A percentile compares a stretch with the other conserved stretches of the same genome.
Conservation (phyloP, 2,113 vertebrate species). For the Taxidea taxus region DNA sequence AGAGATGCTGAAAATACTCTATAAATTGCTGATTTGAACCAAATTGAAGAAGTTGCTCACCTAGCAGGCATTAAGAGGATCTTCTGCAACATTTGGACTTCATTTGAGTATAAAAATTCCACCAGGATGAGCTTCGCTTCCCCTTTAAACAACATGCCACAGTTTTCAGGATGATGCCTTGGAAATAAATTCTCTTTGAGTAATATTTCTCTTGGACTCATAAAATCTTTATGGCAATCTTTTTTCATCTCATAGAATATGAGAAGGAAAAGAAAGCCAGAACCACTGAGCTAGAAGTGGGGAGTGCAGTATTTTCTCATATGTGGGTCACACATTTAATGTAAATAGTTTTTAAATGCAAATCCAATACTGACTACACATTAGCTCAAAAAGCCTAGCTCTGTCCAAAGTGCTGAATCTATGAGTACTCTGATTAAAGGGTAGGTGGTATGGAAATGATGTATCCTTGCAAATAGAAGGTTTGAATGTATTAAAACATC, state of each 20-base stretch:
- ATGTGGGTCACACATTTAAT: slow-evolving; percentile 49
- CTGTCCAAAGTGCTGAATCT: slow-evolving; percentile 68
- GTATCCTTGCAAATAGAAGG: not conserved
- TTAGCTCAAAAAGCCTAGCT: not conserved
- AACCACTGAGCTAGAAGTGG: slow-evolving; percentile 29
- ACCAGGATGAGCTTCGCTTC: slow-evolving; percentile 28
- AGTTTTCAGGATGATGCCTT: slow-evolving; percentile 48
- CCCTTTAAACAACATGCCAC: slow-evolving; percentile 50
- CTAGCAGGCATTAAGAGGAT: slow-evolving; percentile 4
- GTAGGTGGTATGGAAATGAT: slow-evolving; percentile 40
- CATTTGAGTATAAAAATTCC: slow-evolving; percentile 17
- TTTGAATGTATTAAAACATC: not conserved
- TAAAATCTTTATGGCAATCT: slow-evolving; percentile 73
- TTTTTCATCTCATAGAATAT: slow-evolving; percentile 53
- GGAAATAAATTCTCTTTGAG: slow-evolving; percentile 69
- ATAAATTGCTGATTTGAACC: not conserved
- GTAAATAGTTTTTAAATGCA: slow-evolving; percentile 61
- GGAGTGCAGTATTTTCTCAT: slow-evolving; percentile 16
- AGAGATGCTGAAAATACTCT: not conserved
- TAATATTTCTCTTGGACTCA: slow-evolving; percentile 71
- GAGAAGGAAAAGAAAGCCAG: slow-evolving; percentile 12
- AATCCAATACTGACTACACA: not conserved
- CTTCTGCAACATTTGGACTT: slow-evolving; percentile 40
- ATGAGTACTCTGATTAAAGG: slow-evolving; percentile 46
- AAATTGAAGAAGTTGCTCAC: slow-evolving; percentile 45